Base-by-base conservation (phyloP, 2,797 vertebrate genomes). In the Mus caroli region DNA sequence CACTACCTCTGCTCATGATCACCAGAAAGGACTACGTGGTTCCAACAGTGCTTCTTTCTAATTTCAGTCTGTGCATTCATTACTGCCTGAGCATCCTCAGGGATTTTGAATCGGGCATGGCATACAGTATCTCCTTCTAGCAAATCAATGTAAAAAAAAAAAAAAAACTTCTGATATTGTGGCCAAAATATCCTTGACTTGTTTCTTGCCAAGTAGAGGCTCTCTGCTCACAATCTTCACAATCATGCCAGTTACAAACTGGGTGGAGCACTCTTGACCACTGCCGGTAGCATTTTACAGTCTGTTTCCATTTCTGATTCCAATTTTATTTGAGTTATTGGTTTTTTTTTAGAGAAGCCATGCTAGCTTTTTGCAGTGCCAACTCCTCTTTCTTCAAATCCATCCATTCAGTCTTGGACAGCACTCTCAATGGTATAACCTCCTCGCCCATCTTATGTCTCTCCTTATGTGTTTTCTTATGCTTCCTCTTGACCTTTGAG, bases 1-100 rank as follows among this genome's bases (percentile, higher is more conserved):
- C 99, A 99, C 94, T 99, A 99, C 96, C 99, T 98, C 79, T 99
- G 99, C 12, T 99, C 99, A 1, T 99, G 97, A 97, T 99, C 99
- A 99, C 99, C 99, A 97, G 99, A 97, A 50, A 99, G 99, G 83
- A 99, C 97, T 97, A 99, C 99, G 0, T 99, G 98, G 95, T 99
- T 99, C 99, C 99, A 99, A 98, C 98, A 98, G 97, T 99, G 99
- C 95, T 99, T 99, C 87, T 98, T 99, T 96, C 99, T 99, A 20
- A 99, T 97, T 88, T 99, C 99, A 6, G 98, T 96, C 67, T 97
- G 64, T 0, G 97, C 98, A 1, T 98, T 97, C 46, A 99, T 64
- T 3, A 99, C 95, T 4, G 98, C 97, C 96, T 98, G 98, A 0
- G 99, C 99, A 26, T 99, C 99, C 93, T 99, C 99, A 0, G 99